Conservation (phyloP, 2,113 vertebrate species). For the Ochotona curzoniae region DNA sequence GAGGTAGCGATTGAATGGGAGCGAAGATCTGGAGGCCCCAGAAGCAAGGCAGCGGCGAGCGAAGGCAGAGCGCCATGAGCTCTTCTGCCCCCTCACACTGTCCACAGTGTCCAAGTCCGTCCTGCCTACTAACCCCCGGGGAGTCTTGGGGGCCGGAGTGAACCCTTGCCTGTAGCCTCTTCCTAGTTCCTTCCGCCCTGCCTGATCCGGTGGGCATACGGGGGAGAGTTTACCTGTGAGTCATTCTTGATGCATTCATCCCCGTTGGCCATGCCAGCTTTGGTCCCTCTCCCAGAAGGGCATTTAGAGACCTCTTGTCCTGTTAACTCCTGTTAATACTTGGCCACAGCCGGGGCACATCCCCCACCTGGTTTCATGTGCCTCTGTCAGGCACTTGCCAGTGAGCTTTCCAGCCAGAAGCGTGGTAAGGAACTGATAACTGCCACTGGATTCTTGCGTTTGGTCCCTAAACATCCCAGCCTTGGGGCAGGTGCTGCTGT, state of each 20-base stretch:
- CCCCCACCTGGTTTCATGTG: fast-evolving
- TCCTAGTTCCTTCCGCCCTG: not conserved
- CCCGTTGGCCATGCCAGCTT: not conserved
- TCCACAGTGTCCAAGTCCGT: not conserved
- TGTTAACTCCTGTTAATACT: too few species aligned
- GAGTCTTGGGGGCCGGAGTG: not conserved
- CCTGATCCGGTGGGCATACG: not conserved
- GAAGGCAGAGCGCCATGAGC: not conserved
- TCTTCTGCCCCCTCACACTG: too few species aligned
- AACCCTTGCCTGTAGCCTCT: not conserved
- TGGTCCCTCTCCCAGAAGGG: not conserved
- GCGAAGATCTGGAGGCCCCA: not conserved
- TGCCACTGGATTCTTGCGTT: not conserved
- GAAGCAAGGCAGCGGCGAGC: not conserved
- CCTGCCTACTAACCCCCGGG: not conserved
- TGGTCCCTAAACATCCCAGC: not conserved
- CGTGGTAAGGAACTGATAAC: not conserved
- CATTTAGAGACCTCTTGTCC: not conserved
- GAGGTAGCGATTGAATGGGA: not conserved
- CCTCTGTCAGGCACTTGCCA: not conserved
- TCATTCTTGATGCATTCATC: not conserved
- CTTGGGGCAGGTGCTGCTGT: not conserved
- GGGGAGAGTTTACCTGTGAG: not conserved
- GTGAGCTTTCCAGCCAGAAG: not conserved
- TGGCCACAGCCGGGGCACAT: not conserved